Base-by-base conservation (phyloP, 1,140 invertebrate species). In the Aricia agestis region DNA sequence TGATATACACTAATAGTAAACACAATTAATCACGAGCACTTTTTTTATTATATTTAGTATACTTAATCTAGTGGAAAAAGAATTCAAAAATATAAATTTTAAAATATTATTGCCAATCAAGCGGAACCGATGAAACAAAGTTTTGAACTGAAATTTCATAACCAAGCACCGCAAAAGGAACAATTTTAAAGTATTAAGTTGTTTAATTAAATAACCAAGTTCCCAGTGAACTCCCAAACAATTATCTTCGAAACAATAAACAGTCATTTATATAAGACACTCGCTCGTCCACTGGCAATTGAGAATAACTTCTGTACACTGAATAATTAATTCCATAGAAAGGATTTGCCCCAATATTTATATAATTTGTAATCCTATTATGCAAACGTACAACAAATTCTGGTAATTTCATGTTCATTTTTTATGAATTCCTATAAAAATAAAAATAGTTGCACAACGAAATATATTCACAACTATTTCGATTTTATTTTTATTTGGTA, bases 141-240 rank as follows among this genome's bases (percentile, higher is more conserved):
- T 52, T 52, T 52, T 1, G 11, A 52, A 52, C 45, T 52, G 45
- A 52, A 52, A 52, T 52, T 52, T 52, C 45, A 52, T 52, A 52
- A 15, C n/a, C 10, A 63, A 19, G 18, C 17, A 19, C 59, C 17
- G 19, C 18, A 63, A 63, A 19, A 63, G 18, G 59, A 63, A 63
- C 59, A 63, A 63, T 19, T 63, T 63, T 6, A 19, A 63, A 63
- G 59, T 63, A 19, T 63, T 63, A 63, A 63, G 59, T 63, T 63
- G 19, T 19, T 63, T 19, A 19, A 63, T 63, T 63, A 19, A 63
- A 63, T 63, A 63, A 63, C 59, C 19, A 18, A 63, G 59, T 63
- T 63, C 11, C 18, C 18, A 63, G 17, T 63, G 59, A 63, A 63
- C 59, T 19, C 59, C 59, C 11, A 63, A 63, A 63, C 59, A 63